Conservation (phyloP, 2,797 vertebrate genomes). For the Champsocephalus gunnari region DNA sequence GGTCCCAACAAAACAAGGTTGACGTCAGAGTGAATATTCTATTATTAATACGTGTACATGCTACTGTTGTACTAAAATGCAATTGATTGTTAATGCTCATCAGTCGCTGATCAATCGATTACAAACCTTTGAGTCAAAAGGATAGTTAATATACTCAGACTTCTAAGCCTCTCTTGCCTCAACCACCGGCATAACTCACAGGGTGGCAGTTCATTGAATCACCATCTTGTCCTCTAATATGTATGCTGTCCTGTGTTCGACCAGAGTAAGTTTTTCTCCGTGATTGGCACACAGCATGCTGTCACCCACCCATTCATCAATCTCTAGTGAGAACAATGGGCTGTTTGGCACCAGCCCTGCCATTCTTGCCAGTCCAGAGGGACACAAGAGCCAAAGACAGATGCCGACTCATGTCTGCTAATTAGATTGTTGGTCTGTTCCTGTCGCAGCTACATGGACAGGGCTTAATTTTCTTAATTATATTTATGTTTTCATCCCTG, state of each 20-base stretch:
- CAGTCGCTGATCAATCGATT: neutral
- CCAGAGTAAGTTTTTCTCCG: slow-evolving; percentile 58
- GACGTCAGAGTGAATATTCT: too few relatives aligned
- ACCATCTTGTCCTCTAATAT: slow-evolving; percentile 57
- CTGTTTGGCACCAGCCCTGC: slow-evolving; percentile 61
- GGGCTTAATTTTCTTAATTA: slow-evolving; percentile 76
- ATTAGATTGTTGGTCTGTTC: slow-evolving; percentile 80
- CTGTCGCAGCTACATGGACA: slow-evolving; percentile 68
- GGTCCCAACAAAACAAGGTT: too few relatives aligned
- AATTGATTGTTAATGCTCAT: neutral
- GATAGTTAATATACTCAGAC: neutral
- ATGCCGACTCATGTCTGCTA: slow-evolving; percentile 79
- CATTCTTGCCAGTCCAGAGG: slow-evolving; percentile 67
- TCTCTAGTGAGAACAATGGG: slow-evolving; percentile 68
- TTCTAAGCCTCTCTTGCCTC: neutral
- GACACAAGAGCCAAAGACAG: slow-evolving; percentile 73
- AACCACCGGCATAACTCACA: slow-evolving; percentile 25
- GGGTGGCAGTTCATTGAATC: slow-evolving; percentile 63
- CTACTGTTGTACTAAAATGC: neutral
- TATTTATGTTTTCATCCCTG: slow-evolving; percentile 34
- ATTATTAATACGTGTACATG: neutral
- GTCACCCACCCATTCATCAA: slow-evolving; percentile 70
- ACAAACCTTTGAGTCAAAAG: neutral
- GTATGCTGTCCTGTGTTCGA: slow-evolving; percentile 54
- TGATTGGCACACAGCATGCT: slow-evolving; percentile 62